Evolutionary conservation across 35 echinoderm and acorn worm genomes (phyloP), one percentile per base, ranked within the genome.

Genomic region (Hemicentrotus pulcherrimus): DNA sequence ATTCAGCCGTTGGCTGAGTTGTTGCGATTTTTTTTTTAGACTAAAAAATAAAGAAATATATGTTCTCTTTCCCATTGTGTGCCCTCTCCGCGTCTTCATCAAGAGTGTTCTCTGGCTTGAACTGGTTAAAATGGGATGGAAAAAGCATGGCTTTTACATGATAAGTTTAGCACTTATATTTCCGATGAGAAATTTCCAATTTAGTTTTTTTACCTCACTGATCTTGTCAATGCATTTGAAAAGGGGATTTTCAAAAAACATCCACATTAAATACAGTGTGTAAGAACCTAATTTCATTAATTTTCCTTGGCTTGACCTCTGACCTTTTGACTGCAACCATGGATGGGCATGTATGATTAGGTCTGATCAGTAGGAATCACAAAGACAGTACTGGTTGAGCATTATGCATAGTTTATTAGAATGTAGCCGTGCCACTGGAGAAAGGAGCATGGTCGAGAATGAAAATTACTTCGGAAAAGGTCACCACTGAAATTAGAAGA

Each of bases 391-490:
- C 19, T 28, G 65, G 22, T 78, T 78, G 15, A 78, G 65, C 28
- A 78, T 78, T 78, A 78, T 78, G 65, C 65, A 78, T 48, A 91
- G 88, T 91, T 91, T 91, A 41, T 46, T 41, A 91, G 50, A 94
- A 48, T 48, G 31, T 32, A 94, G 92, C 15, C 88, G 32, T 48
- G 88, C 33, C 33, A 19, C 31, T 12, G 31, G 32, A 35, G 31
- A 28, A 91, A 4, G 32, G 88, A 48, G 88, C 33, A 48, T 46
- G 88, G 88, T 41, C 33, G 14, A 48, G 88, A 48, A 91, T 48
- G 47, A 46, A 41, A 91, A 48, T 91, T 91, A 41, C 47, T 41
- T 32, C 41, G 47, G 33, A 13, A 41, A 91, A 91, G 47, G 88
- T 46, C 88, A 48, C 33, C 28, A 35, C 88, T 46, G 47, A 91